Base-by-base conservation (phyloP, 1,140 invertebrate genomes). In the Calliphora vicina region DNA sequence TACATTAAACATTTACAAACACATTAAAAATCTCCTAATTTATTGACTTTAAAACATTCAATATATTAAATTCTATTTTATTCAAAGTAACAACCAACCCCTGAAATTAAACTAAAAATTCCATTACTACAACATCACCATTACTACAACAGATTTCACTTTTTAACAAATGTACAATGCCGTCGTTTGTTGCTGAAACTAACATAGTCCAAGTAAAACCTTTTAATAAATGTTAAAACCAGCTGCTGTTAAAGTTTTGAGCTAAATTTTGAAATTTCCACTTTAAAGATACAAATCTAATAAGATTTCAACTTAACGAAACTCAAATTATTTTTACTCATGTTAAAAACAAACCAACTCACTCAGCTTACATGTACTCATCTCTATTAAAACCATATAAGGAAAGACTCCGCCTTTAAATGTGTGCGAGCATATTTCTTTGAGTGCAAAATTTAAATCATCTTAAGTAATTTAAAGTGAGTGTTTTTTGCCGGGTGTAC, bases 251-350 rank as follows among this genome's bases (percentile, higher is more conserved):
- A 50, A 50, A 17, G 15, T 50, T 15, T 50, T 50, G 45, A 50
- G 45, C 15, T 8, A 35, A 35, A 35, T 50, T 50, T 50, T 50
- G 0, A 15, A 17, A 15, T 4, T 67, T 67, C 35, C 35, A 43
- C 2, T 78, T 78, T n/a, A 23, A 23, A 23, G 61, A 17, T 10
- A 67, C n/a, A 67, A 43, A 45, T 78, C 74, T 78, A 23, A 78
- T 78, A 42, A 78, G 74, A 43, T 6, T 23, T 23, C 10, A 78
- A 78, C 74, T 78, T 78, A 78, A 78, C 74, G 74, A 78, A 78
- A 78, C 74, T 78, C 73, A 20, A 23, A 26, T 9, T 20, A n/a
- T n/a, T 15, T n/a, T 4, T n/a, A 42, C 74, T 78, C 74, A 78
- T 35, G 8, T 27, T 4, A 74, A 35, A 35, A 35, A 42, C 0